phyloP scores from a whole-genome alignment of 2,888 invertebrate species.

The Pelosia muscerda region DNA sequence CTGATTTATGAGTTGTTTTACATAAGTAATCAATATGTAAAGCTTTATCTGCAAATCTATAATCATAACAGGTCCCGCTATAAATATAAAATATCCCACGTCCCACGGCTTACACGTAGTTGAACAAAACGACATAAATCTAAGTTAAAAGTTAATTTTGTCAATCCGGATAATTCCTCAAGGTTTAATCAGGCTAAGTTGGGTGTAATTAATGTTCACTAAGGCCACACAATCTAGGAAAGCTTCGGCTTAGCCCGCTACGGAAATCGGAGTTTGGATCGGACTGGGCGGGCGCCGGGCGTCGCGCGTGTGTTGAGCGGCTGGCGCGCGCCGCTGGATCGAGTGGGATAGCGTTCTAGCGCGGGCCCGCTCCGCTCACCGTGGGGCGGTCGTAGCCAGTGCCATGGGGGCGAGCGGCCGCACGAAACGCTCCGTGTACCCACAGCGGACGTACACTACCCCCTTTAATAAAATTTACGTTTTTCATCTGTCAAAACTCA shows the following conservation, averaged over 20 bases:
- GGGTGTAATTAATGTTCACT: constrained; percentile 86
- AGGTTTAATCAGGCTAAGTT: constrained; percentile 87
- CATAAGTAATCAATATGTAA: constrained; percentile 13
- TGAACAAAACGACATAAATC: constrained; percentile 77
- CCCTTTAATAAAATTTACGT: constrained; percentile 73
- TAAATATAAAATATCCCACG: constrained; percentile 42
- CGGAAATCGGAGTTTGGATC: constrained; percentile 73
- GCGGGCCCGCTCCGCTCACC: constrained; percentile 40
- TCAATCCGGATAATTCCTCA: constrained; percentile 86
- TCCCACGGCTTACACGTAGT: constrained; percentile 35
- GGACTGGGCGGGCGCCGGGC: constrained; percentile 54
- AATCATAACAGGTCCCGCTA: constrained; percentile 39
- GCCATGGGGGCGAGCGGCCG: constrained; percentile 70
- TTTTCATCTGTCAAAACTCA: constrained; percentile 71
- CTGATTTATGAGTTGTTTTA: background rate
- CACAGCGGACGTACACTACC: constrained; percentile 46
- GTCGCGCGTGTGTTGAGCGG: constrained; percentile 25
- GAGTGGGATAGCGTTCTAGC: constrained; percentile 37
- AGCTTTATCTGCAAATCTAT: constrained; percentile 25
- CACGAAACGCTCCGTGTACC: constrained; percentile 65
- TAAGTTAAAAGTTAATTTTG: constrained; percentile 87
- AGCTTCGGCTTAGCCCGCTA: constrained; percentile 80
- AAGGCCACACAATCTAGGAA: constrained; percentile 85
- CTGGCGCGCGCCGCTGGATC: constrained; percentile 39
- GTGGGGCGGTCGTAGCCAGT: constrained; percentile 62